Evolutionary conservation across 2,113 vertebrate genomes (phyloP), one percentile per base, ranked within the genome.

Genomic region (Rhinoderma darwinii): DNA sequence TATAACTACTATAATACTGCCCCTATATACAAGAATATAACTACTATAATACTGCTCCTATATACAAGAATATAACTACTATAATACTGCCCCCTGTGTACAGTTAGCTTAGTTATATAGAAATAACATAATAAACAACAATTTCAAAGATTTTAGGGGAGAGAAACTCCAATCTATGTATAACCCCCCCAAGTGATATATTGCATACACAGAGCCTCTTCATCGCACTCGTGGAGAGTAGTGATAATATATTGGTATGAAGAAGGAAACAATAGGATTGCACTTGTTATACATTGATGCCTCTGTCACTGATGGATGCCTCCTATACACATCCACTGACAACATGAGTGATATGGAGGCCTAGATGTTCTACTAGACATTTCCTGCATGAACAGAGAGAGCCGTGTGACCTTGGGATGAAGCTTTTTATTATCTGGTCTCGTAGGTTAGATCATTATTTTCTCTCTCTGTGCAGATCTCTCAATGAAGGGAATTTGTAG

Each of bases 331-430:
- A 72, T 39, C 8, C 20, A 5, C 8, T 41, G 68, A 72, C 68
- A 72, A 37, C 5, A 72, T 72, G 68, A 72, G 35, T 41, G 68
- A 72, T 72, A 37, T 41, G 37, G 68, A 25, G 0, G 68, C 35
- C 35, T 39, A 20, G 17, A 72, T 72, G 68, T 41, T 72, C 35
- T 72, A 72, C 68, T 41, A 72, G 68, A 41, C 17, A 9, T 20
- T 72, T 72, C 35, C 68, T 72, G 68, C 68, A 72, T 35, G 66
- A 70, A 14, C 56, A 89, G 86, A 20, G 74, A 1, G n/a, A 12
- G 43, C 43, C 0, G n/a, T 89, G 87, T 39, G 83, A 88, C 84
- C 91, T 90, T 91, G 89, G 90, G 90, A 90, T 92, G 93, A 93
- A 89, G 88, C 89, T 88, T 72, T 72, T 20, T 72, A 47, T 77